Evolutionary conservation across 2,888 invertebrate genomes (phyloP), one percentile per base, ranked within the genome.

Genomic region (Linnaemya vulpina): DNA sequence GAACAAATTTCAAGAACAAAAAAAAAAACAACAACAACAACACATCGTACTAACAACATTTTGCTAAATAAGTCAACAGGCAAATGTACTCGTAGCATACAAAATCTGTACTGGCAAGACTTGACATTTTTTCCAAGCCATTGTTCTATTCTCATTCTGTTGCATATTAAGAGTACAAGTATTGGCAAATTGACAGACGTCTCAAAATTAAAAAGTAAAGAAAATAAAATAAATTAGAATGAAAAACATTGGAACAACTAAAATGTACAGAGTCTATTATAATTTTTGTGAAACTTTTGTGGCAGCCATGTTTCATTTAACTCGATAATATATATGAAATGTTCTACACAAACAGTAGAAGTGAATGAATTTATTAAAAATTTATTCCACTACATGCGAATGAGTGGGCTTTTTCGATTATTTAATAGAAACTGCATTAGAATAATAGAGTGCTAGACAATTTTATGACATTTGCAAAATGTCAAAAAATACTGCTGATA

Each of bases 161-260:
- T 51, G 68, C 70, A 75, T 68, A 81, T 73, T 68, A 81, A 75
- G 4, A 22, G 43, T 68, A 75, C 74, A 81, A 75, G 68, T 81
- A 81, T 81, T 81, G 74, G 81, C 81, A 81, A 75, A 81, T 81
- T 81, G 81, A 81, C 51, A 81, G 74, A 68, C 81, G 75, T 75
- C 68, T 81, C 51, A 67, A 80, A 51, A 74, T 51, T 17, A 65
- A 71, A 71, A 30, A 13, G 8, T 58, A 71, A 71, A 77, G 20
- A 13, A 11, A 43, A 75, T 62, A 25, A 67, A 40, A 75, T 51
- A 25, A 67, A 40, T 1, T 51, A 40, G 1, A 71, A 55, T 30
- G 25, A 63, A 62, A 63, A 71, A 63, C 40, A 46, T 40, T 46
- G 25, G 46, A 55, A 67, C 63, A 67, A 75, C 71, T 71, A 30